phyloP scores from a whole-genome alignment of 2,113 vertebrate genomes.

The Entosphenus tridentatus region DNA sequence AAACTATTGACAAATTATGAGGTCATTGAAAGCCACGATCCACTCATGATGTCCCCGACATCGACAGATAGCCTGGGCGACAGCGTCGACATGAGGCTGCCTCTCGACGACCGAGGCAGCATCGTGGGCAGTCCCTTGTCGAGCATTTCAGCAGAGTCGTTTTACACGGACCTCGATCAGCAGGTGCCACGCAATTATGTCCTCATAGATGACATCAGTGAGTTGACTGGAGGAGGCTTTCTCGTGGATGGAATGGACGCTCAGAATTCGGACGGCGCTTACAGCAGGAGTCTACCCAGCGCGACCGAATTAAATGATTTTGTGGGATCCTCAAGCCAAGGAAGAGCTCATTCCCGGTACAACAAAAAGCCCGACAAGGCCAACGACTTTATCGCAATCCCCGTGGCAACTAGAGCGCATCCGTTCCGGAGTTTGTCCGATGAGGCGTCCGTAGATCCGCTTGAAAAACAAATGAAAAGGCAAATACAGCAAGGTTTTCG shows the following conservation, averaged over 20 bases:
- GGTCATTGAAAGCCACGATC: slow-evolving; percentile 64
- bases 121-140: slow-evolving; percentile 87
- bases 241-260: not conserved
- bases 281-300: not conserved
- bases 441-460: too few species aligned
- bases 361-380: too few species aligned
- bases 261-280: not conserved
- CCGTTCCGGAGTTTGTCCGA: too few species aligned
- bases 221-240: slow-evolving; percentile 47
- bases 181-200: slow-evolving; percentile 71
- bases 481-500: slow-evolving; percentile 97
- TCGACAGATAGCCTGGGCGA: slow-evolving; percentile 69
- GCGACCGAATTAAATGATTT: too few species aligned
- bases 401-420: too few species aligned
- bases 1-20: slow-evolving; percentile 86
- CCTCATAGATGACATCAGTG: slow-evolving; percentile 80
- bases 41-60: slow-evolving; percentile 57
- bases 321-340: too few species aligned
- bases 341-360: too few species aligned
- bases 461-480: slow-evolving; percentile 58
- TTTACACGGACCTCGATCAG: slow-evolving; percentile 85
- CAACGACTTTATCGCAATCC: too few species aligned
- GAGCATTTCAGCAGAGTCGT: slow-evolving; percentile 83
- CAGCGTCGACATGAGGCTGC: slow-evolving; percentile 63
- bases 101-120: slow-evolving; percentile 64